These are phyloP conservation scores for Plebejus anna DNA, from an alignment of 2,888 invertebrate genomes.

Conservation along the genomic window DNA sequence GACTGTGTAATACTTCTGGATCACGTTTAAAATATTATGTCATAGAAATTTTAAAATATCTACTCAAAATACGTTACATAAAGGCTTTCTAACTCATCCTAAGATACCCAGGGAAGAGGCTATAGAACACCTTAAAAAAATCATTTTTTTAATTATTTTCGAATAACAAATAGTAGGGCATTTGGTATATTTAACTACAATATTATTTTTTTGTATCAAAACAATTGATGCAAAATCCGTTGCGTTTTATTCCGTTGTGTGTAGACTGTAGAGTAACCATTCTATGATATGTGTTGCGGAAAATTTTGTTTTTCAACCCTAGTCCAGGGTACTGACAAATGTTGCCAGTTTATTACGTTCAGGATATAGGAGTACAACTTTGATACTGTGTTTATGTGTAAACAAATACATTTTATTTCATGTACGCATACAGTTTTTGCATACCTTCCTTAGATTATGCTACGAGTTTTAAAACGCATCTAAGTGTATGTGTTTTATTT, in stretches of 20 bases:
- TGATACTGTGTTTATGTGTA: slow-evolving; percentile 24
- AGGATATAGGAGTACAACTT: slow-evolving; percentile 32
- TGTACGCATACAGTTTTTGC: background rate
- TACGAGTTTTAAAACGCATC: too few species aligned
- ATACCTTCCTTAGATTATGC: background rate
- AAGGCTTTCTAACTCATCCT: too few species aligned
- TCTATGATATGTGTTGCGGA: slow-evolving; percentile 77
- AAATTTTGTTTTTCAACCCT: slow-evolving; percentile 75
- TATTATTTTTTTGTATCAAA: background rate
- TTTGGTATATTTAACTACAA: background rate
- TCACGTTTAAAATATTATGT: background rate
- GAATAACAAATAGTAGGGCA: background rate
- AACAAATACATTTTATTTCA: slow-evolving; percentile 16
- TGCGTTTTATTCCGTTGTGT: slow-evolving; percentile 44
- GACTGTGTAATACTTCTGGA: background rate
- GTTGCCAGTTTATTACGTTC: slow-evolving; percentile 56
- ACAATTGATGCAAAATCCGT: slow-evolving; percentile 32
- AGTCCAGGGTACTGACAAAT: slow-evolving; percentile 67
- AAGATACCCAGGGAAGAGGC: background rate
- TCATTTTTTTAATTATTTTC: background rate
- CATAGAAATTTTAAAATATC: too few species aligned
- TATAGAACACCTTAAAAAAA: background rate
- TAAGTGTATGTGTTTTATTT: too few species aligned
- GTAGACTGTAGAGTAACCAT: slow-evolving; percentile 50
- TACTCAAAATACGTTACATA: too few species aligned